Base-by-base conservation (phyloP, 2,113 vertebrate species). In the Chaetura pelagica region DNA sequence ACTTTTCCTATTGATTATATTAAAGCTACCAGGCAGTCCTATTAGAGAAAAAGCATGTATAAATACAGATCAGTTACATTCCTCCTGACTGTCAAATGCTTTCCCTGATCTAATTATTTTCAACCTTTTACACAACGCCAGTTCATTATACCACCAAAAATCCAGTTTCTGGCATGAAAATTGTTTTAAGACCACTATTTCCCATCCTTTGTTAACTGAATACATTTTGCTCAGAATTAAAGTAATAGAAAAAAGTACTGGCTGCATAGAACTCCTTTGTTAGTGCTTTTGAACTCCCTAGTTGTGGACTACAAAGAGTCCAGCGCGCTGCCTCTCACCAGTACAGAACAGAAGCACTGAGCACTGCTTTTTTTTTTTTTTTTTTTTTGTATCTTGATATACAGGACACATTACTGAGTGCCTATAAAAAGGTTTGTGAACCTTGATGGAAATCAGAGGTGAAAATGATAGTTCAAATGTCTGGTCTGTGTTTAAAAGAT, bases 391-490 rank as follows among this genome's bases (percentile, higher is more conserved):
- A 90, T 97, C 96, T 97, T 96, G 96, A 97, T 98, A 97, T 97
- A 98, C 96, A 97, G 97, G 97, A 97, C 97, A 97, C 83, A 97
- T 98, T 98, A 97, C 96, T 85, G 93, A 97, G 95, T 93, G 88
- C 55, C 96, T 98, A 94, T 97, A 97, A 98, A 97, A 98, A 98
- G 98, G 81, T 96, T 96, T 97, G 96, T 98, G 98, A 98, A 97
- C 96, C 97, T 97, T 98, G 97, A 97, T 97, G 92, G 97, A 98
- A 98, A 98, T 98, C 98, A 98, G 97, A 98, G 98, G 98, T 98
- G 98, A 98, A 98, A 98, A 97, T 97, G 97, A 98, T 97, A 98
- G 98, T 98, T 98, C 98, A 98, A 96, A 98, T 98, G 97, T 98
- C 97, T 98, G 63, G 95, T 97, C 96, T 96, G 87, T 84, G 96